Evolutionary conservation across 2,888 invertebrate genomes (phyloP).

Genomic region (Blera fallax): DNA sequence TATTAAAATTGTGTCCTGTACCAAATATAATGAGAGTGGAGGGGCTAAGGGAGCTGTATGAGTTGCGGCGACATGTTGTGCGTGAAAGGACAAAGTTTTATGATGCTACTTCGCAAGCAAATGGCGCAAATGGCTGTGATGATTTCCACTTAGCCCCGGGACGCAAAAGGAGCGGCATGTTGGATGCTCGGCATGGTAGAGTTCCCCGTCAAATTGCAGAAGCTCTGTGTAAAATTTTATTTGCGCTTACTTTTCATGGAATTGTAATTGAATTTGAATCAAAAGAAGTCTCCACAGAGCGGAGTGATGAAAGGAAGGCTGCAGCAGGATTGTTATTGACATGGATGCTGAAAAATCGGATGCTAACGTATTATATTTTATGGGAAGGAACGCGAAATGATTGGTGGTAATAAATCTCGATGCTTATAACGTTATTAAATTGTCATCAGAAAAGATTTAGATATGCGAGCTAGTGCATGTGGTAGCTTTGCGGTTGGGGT

Average conservation of each 20-base stretch:
- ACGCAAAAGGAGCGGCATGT: neutral
- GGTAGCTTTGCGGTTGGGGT: neutral
- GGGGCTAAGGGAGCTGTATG: conserved; percentile 13
- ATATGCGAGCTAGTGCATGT: neutral
- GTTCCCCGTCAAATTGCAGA: neutral
- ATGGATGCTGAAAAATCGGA: conserved; percentile 41
- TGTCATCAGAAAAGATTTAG: conserved; percentile 8
- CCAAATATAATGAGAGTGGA: neutral
- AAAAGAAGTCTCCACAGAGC: conserved; percentile 35
- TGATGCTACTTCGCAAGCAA: conserved; percentile 63
- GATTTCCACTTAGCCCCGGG: conserved; percentile 63
- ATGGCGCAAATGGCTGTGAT: conserved; percentile 70
- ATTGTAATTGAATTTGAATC: conserved; percentile 69
- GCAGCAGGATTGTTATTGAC: conserved; percentile 34
- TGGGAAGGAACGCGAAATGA: conserved; percentile 44
- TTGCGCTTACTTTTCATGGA: conserved; percentile 49
- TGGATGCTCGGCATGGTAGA: conserved; percentile 13
- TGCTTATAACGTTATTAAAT: conserved; percentile 48
- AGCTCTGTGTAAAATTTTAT: conserved; percentile 31
- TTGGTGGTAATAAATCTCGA: conserved; percentile 59
- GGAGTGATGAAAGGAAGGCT: conserved; percentile 7
- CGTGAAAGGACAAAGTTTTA: conserved; percentile 70
- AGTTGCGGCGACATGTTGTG: conserved; percentile 61
- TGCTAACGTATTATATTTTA: conserved; percentile 13
- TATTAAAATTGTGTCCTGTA: conserved; percentile 58